phyloP scores from a whole-genome alignment of 2,113 vertebrate species.

The Mastomys coucha region DNA sequence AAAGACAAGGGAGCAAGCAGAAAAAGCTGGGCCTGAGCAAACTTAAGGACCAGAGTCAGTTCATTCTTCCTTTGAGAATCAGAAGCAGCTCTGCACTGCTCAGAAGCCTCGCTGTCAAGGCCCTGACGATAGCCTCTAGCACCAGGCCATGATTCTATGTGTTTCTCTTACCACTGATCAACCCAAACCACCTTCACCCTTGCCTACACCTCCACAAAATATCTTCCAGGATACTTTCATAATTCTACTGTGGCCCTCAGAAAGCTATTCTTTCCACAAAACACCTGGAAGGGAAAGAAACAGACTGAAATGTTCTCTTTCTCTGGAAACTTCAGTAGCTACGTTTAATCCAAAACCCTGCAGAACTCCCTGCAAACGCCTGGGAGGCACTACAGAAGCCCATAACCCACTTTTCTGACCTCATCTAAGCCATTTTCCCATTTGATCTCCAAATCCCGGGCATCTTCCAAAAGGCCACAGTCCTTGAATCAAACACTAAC shows the following conservation, averaged over 20 bases:
- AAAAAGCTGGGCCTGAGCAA: background rate
- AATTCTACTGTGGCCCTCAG: background rate
- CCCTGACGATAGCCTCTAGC: background rate
- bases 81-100: background rate
- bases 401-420: background rate
- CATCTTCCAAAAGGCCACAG: background rate
- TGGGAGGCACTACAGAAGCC: background rate
- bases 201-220: background rate
- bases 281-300: background rate
- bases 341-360: constrained; percentile 43
- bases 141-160: background rate
- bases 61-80: background rate
- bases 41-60: background rate
- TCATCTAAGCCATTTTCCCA: background rate
- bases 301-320: constrained; percentile 1
- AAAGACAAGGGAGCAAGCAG: background rate
- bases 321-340: constrained; percentile 27
- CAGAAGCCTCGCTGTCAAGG: background rate
- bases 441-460: background rate
- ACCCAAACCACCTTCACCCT: background rate
- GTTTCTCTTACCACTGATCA: background rate
- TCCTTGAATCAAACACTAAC: background rate
- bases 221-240: background rate
- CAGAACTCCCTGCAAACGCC: constrained; percentile 3
- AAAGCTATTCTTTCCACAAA: constrained; percentile 3